Evolutionary conservation across 2,113 vertebrate genomes (phyloP).

Genomic region (mouse (Mus musculus)): GRCm39 chr13:18324501-18325000

Average conservation of each 20-base stretch:
- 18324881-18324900: too few species aligned
- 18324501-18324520: not conserved
- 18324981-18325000: not conserved
- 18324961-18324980: not conserved
- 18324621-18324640: not conserved
- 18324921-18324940: not conserved
- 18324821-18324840: not conserved
- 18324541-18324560: not conserved
- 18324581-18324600: not conserved
- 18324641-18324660: not conserved
- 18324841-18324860: not conserved
- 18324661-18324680: not conserved
- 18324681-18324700: not conserved
- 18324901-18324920: not conserved
- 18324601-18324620: constrained; percentile 1
- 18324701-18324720: not conserved
- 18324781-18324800: not conserved
- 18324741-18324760: not conserved
- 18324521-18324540: not conserved
- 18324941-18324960: not conserved
- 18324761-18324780: not conserved
- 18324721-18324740: not conserved
- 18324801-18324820: not conserved
- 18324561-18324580: not conserved
- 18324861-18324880: not conserved